A percentile compares a stretch with the other conserved stretches of the same genome.
These are phyloP conservation scores for Papilio glaucus DNA, from an alignment of 1,140 invertebrate species.

Conservation along the genomic window DNA sequence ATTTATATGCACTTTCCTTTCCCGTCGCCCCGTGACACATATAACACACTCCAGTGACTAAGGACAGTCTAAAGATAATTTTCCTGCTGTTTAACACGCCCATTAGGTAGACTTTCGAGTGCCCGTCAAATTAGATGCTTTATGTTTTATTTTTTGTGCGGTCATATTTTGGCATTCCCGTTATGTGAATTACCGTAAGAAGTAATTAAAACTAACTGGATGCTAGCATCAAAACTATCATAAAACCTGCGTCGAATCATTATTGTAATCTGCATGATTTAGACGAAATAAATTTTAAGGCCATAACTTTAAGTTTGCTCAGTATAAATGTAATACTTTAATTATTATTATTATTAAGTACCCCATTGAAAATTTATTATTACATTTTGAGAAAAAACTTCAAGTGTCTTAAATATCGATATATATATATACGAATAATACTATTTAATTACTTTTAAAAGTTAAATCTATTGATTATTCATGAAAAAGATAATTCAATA, in stretches of 20 bases:
- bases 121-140: slow-evolving; percentile 44
- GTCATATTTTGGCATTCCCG: slow-evolving; percentile 40
- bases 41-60: slow-evolving; percentile 64
- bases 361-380: not conserved
- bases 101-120: slow-evolving; percentile 48
- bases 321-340: not conserved
- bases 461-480: too few relatives aligned
- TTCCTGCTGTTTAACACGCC: slow-evolving; percentile 48
- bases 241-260: not conserved
- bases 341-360: too few relatives aligned
- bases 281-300: not conserved
- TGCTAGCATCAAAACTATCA: slow-evolving; percentile 10
- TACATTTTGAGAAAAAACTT: not conserved
- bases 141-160: slow-evolving; percentile 44
- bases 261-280: not conserved
- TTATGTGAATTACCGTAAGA: slow-evolving; percentile 46
- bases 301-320: not conserved
- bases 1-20: slow-evolving; percentile 75
- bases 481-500: not conserved
- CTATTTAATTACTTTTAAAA: too few relatives aligned
- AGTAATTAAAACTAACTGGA: slow-evolving; percentile 34
- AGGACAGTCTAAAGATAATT: slow-evolving; percentile 68
- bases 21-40: slow-evolving; percentile 61
- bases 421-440: not conserved
- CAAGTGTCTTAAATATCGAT: not conserved